A percentile compares a stretch with the other conserved stretches of the same genome.
These are phyloP conservation scores for Lithosia quadra DNA, from an alignment of 2,888 invertebrate species.

Conservation along the genomic window DNA sequence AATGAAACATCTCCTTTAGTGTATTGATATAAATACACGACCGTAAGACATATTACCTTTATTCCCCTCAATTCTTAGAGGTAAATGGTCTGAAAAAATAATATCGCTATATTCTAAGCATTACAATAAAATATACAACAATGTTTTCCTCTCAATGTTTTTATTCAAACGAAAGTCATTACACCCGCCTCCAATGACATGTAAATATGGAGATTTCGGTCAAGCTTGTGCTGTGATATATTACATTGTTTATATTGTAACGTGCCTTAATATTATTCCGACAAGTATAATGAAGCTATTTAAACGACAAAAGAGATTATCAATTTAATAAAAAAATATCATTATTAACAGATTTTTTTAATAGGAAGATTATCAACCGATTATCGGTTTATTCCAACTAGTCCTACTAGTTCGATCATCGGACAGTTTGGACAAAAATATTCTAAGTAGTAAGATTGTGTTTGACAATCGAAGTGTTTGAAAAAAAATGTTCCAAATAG, in stretches of 20 bases:
- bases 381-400: too few relatives aligned
- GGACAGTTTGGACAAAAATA: too few relatives aligned
- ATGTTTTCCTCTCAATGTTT: background rate
- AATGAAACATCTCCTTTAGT: too few relatives aligned
- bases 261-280: background rate
- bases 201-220: conserved; percentile 29
- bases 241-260: conserved; percentile 4
- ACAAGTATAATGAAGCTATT: background rate
- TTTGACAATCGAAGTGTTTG: too few relatives aligned
- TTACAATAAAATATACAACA: conserved; percentile 1
- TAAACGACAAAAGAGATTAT: background rate
- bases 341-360: too few relatives aligned
- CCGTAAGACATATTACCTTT: background rate
- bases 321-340: background rate
- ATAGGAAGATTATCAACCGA: too few relatives aligned
- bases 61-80: background rate
- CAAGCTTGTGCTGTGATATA: conserved; percentile 1
- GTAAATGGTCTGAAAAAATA: background rate
- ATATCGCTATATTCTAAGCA: background rate
- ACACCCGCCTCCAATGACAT: conserved; percentile 5
- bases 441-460: too few relatives aligned
- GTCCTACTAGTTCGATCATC: too few relatives aligned
- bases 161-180: conserved; percentile 3
- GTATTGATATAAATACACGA: background rate
- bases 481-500: too few relatives aligned